Evolutionary conservation across 1,140 invertebrate species (phyloP).

Genomic region (Drosophila murphyi): DNA sequence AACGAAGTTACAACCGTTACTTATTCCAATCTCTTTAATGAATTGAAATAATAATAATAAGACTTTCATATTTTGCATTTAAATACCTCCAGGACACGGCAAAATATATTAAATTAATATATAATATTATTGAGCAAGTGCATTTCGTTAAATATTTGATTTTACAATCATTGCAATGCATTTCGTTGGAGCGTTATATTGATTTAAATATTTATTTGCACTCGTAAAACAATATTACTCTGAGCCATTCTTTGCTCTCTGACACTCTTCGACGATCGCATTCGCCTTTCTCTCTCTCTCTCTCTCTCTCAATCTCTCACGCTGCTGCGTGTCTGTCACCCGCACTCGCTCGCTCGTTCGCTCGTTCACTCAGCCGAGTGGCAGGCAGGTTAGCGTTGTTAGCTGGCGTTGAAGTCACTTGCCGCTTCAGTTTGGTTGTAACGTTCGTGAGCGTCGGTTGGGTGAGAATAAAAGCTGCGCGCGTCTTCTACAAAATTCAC

Average conservation of each 20-base stretch:
- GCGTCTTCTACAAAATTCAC: slow-evolving; percentile 41
- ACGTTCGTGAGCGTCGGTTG: slow-evolving; percentile 61
- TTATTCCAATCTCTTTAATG: no score
- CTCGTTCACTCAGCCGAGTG: background rate
- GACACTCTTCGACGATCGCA: background rate
- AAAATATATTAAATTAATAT: no score
- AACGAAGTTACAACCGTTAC: no score
- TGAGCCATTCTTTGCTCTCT: slow-evolving; percentile 8
- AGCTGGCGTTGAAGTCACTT: slow-evolving; percentile 10
- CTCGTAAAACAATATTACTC: background rate
- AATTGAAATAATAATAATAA: no score
- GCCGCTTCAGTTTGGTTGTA: slow-evolving; percentile 49
- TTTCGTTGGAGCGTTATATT: background rate
- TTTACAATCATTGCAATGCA: background rate
- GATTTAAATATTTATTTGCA: no score
- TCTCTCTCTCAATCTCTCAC: background rate
- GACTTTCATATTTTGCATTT: no score
- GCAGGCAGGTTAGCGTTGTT: slow-evolving; percentile 10
- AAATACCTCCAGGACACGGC: no score
- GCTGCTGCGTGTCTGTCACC: slow-evolving; percentile 17
- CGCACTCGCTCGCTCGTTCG: slow-evolving; percentile 26
- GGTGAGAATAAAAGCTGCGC: slow-evolving; percentile 57
- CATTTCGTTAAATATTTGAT: background rate
- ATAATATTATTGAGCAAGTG: background rate
- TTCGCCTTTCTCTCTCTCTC: slow-evolving; percentile 1